Conservation (phyloP, 2,888 invertebrate genomes). For the Eurytoma adleriae region DNA sequence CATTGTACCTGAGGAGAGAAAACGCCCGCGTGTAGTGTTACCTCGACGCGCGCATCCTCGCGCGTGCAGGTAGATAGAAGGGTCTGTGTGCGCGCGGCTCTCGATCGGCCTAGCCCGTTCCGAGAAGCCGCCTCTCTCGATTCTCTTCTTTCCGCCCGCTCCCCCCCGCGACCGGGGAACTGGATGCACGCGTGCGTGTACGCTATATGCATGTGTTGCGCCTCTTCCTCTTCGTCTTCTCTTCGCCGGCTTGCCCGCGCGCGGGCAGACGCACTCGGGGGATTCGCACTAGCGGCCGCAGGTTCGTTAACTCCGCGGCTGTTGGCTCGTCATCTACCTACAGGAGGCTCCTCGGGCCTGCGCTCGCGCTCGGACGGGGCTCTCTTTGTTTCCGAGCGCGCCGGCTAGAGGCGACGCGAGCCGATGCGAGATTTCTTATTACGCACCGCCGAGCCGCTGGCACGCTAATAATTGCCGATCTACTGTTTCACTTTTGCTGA, state of each 20-base stretch:
- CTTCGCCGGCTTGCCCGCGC: not conserved
- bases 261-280: not conserved
- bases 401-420: too few relatives aligned
- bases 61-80: not conserved
- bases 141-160: not conserved
- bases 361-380: too few relatives aligned
- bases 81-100: not conserved
- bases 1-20: slow-evolving; percentile 34
- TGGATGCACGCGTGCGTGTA: not conserved
- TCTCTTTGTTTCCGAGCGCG: too few relatives aligned
- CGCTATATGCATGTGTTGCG: not conserved
- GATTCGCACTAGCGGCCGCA: slow-evolving; percentile 3
- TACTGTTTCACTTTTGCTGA: not conserved
- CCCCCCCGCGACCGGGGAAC: not conserved
- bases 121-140: not conserved
- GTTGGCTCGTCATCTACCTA: slow-evolving; percentile 6
- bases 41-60: slow-evolving; percentile 1
- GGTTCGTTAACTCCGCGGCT: slow-evolving; percentile 29
- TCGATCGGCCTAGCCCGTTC: not conserved
- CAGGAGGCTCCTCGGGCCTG: too few relatives aligned
- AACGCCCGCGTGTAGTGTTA: slow-evolving; percentile 30
- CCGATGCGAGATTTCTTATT: too few relatives aligned
- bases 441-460: too few relatives aligned
- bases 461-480: slow-evolving; percentile 2
- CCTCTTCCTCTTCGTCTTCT: slow-evolving; percentile 13